Evolutionary conservation across 37 sponge, comb jelly and placozoan species (phyloP).

Genomic region (Geodia barretti): DNA sequence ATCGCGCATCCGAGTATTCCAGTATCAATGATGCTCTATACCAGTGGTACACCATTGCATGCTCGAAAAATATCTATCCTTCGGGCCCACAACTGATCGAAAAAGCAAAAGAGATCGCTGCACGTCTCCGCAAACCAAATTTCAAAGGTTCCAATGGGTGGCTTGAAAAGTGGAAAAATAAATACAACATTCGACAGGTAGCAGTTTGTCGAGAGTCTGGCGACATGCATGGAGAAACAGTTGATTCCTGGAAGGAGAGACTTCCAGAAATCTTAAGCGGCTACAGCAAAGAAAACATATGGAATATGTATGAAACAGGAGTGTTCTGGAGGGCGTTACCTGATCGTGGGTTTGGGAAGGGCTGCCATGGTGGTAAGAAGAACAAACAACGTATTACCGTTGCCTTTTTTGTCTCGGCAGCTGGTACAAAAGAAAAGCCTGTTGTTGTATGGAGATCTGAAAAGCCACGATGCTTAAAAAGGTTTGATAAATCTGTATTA

Average conservation of each 20-base stretch:
- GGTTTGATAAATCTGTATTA: constrained; percentile 25
- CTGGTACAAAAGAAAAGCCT: constrained; percentile 28
- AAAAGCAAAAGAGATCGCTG: constrained; percentile 57
- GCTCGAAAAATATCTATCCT: background rate
- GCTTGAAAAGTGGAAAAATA: constrained; percentile 45
- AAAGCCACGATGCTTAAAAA: constrained; percentile 56
- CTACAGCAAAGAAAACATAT: constrained; percentile 14
- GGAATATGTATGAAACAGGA: constrained; percentile 40
- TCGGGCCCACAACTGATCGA: constrained; percentile 20
- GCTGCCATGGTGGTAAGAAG: constrained; percentile 63
- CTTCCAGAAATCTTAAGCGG: constrained; percentile 33
- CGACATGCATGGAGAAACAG: constrained; percentile 22
- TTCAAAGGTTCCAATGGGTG: constrained; percentile 62
- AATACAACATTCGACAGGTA: constrained; percentile 24
- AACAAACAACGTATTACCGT: constrained; percentile 41
- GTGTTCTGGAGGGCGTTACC: constrained; percentile 62
- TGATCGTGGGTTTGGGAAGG: constrained; percentile 61
- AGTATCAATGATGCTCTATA: constrained; percentile 30
- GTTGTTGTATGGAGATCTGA: constrained; percentile 42
- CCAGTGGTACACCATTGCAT: constrained; percentile 35
- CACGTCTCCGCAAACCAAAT: constrained; percentile 11
- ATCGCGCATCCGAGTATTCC: constrained; percentile 4
- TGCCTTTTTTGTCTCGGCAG: constrained; percentile 60
- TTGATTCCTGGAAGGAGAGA: constrained; percentile 42
- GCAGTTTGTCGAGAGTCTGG: constrained; percentile 33